phyloP scores from a whole-genome alignment of 2,888 invertebrate species.

The Dynastes maya region DNA sequence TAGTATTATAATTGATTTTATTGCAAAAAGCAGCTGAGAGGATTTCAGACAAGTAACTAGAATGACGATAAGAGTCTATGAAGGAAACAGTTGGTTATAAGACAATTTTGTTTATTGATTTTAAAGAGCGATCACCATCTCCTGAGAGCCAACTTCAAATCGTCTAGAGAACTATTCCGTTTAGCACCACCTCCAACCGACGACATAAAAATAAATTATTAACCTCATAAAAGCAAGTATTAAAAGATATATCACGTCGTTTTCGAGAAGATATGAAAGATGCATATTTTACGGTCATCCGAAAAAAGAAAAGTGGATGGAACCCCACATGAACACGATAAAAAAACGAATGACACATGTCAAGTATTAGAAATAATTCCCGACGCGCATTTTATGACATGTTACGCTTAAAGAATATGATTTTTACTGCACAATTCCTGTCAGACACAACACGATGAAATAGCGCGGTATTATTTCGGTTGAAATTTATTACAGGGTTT shows the following conservation, averaged over 20 bases:
- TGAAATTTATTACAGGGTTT: conserved; percentile 24
- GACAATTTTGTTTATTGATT: too few relatives aligned
- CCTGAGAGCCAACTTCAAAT: too few relatives aligned
- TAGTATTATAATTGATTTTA: too few relatives aligned
- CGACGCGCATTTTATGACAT: conserved; percentile 4
- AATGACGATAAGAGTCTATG: too few relatives aligned
- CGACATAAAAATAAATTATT: conserved; percentile 15
- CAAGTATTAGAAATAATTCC: conserved; percentile 34
- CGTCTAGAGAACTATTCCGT: neutral
- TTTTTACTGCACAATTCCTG: conserved; percentile 27
- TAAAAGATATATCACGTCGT: conserved; percentile 10
- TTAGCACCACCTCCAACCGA: neutral
- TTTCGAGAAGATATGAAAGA: neutral
- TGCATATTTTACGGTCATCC: neutral
- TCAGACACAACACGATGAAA: neutral
- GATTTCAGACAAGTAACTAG: too few relatives aligned
- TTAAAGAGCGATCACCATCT: too few relatives aligned
- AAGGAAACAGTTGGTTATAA: too few relatives aligned
- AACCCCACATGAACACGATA: neutral
- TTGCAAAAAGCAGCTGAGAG: too few relatives aligned
- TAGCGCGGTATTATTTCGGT: conserved; percentile 6
- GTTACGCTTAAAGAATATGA: conserved; percentile 15
- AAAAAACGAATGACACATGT: conserved; percentile 23
- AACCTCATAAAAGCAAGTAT: neutral
- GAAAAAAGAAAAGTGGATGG: neutral